A percentile compares a stretch with the other conserved stretches of the same genome.
Conservation (phyloP, 1,140 invertebrate genomes). For the Cotesia vestalis region DNA sequence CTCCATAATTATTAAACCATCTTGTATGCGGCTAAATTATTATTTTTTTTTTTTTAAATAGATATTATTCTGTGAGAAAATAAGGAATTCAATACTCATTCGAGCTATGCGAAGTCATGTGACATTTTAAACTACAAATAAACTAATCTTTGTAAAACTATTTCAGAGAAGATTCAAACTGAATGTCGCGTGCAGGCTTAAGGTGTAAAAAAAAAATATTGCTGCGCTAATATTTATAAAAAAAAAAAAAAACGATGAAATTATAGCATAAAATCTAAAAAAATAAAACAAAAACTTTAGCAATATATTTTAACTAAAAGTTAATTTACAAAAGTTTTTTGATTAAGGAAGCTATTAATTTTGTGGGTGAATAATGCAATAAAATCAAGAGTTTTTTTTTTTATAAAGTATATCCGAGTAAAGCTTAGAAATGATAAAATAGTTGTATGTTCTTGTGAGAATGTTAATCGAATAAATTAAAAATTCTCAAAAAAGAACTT, state of each 20-base stretch:
- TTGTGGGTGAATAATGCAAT: no score
- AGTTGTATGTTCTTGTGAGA: no score
- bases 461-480: not conserved
- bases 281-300: not conserved
- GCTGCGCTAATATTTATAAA: not conserved
- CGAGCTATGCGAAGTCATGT: no score
- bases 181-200: conserved; percentile 3
- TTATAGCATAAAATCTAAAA: not conserved
- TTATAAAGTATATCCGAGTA: no score
- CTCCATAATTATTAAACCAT: no score
- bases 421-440: no score
- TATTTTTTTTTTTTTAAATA: no score
- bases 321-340: not conserved
- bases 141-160: conserved; percentile 5
- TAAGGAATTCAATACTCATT: no score
- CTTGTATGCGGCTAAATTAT: no score
- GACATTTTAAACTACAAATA: not conserved
- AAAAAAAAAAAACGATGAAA: not conserved
- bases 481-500: conserved; percentile 50
- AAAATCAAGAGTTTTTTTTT: no score
- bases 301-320: not conserved
- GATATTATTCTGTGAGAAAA: no score
- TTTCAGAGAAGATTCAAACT: not conserved
- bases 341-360: not conserved
- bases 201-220: not conserved